Evolutionary conservation across 2,797 vertebrate species (phyloP).

Genomic region (Channallabes apus): DNA sequence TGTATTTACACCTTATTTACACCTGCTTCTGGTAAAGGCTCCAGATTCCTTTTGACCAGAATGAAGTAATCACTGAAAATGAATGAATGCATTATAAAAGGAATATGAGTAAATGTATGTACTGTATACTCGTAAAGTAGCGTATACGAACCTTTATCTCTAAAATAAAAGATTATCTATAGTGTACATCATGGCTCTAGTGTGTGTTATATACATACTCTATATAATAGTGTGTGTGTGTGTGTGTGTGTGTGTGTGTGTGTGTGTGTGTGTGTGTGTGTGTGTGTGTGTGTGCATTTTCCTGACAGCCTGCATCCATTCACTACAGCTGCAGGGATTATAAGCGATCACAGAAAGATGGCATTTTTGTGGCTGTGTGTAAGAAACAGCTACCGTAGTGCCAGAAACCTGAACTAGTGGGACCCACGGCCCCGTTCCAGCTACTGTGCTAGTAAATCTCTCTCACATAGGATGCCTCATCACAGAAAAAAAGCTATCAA

Average conservation of each 20-base stretch:
- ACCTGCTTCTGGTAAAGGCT: background rate
- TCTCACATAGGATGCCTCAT: background rate
- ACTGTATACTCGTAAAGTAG: background rate
- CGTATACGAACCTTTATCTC: background rate
- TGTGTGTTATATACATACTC: background rate
- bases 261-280: background rate
- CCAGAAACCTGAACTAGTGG: background rate
- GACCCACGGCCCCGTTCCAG: background rate
- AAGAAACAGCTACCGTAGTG: background rate
- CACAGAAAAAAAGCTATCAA: background rate
- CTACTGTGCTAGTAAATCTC: background rate
- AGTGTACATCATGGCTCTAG: background rate
- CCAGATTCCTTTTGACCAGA: background rate
- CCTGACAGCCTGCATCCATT: background rate
- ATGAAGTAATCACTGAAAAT: background rate
- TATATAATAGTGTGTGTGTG: background rate
- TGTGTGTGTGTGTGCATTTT: background rate
- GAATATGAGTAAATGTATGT: background rate
- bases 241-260: background rate
- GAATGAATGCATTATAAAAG: background rate
- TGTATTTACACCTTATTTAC: background rate
- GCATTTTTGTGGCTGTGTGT: background rate
- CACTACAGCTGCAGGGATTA: background rate
- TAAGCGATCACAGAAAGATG: background rate
- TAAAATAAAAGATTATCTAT: background rate